These are phyloP conservation scores for Alauda arvensis DNA, from an alignment of 2,797 vertebrate genomes.

Conservation along the genomic window DNA sequence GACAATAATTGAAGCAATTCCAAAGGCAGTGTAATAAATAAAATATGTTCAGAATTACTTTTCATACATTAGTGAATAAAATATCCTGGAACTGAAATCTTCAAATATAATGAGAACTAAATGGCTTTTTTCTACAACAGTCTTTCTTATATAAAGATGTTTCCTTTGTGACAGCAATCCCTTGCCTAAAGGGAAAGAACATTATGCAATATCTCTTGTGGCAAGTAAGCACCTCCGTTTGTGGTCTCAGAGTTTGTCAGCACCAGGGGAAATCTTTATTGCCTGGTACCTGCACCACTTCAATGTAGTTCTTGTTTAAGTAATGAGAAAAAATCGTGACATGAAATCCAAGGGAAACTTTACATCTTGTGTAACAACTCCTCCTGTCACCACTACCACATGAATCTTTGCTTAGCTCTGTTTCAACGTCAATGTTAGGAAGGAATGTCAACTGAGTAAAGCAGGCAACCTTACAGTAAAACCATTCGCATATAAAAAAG, in stretches of 20 bases:
- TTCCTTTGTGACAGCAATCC: conserved; percentile 43
- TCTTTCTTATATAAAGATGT: conserved; percentile 31
- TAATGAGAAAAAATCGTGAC: conserved; percentile 64
- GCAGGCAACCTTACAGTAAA: neutral
- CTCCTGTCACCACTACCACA: conserved; percentile 61
- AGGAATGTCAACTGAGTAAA: neutral
- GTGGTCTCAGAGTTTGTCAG: conserved; percentile 51
- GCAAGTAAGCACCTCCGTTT: conserved; percentile 36
- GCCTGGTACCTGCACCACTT: conserved; percentile 56
- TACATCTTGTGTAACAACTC: conserved; percentile 62
- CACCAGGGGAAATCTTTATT: conserved; percentile 56
- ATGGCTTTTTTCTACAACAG: neutral
- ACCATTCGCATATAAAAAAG: neutral
- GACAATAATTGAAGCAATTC: neutral
- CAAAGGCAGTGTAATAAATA: neutral
- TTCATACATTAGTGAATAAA: neutral
- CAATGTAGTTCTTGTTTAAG: conserved; percentile 60
- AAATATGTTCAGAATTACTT: neutral
- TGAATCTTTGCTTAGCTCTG: conserved; percentile 56
- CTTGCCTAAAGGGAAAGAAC: neutral
- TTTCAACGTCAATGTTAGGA: neutral
- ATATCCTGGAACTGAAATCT: neutral
- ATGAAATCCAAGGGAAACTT: conserved; percentile 55
- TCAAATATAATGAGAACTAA: neutral
- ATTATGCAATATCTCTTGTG: conserved; percentile 28